Evolutionary conservation across 2,113 vertebrate species (phyloP), one percentile per base, ranked within the genome.

Genomic region (Thalassoma bifasciatum): DNA sequence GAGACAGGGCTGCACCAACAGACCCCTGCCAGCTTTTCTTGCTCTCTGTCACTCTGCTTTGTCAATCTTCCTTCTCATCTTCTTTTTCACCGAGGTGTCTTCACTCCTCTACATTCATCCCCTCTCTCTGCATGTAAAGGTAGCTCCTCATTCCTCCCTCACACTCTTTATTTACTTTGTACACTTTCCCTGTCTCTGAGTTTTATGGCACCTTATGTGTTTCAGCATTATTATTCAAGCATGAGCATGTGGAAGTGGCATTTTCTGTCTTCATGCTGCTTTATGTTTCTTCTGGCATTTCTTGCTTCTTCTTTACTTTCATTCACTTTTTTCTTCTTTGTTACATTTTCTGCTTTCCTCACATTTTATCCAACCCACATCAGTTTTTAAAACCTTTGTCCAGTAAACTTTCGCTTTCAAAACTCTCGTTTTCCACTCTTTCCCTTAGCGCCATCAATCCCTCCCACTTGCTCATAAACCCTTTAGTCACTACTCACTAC

Each of bases 181-280:
- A n/a, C n/a, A n/a, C n/a, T n/a, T n/a, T n/a, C n/a, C n/a, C n/a
- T n/a, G n/a, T n/a, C n/a, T n/a, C n/a, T n/a, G 38, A 65, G 26
- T 72, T 80, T 87, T 73, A 70, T 70, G 75, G 84, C 62, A 89
- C 74, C 83, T 91, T 86, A 85, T 53, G 65, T 16, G 42, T 67
- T 88, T 49, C 56, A 81, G 71, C 38, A 64, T 88, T 69, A 87
- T 85, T 77, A 82, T 85, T 82, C 77, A 81, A 81, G 51, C n/a
- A 60, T 30, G 57, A 59, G 50, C 1, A 16, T 14, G 5, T 24
- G 3, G 4, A 67, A 62, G 64, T 56, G 22, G 14, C 66, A 19
- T 57, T 34, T 4, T 38, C 51, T 60, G 9, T 63, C 70, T 37
- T n/a, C 9, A 2, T 8, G 11, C 61, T 57, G 21, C 42, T 51